Evolutionary conservation across 2,888 invertebrate genomes (phyloP).

Genomic region (Drosophila mercatorum): DNA sequence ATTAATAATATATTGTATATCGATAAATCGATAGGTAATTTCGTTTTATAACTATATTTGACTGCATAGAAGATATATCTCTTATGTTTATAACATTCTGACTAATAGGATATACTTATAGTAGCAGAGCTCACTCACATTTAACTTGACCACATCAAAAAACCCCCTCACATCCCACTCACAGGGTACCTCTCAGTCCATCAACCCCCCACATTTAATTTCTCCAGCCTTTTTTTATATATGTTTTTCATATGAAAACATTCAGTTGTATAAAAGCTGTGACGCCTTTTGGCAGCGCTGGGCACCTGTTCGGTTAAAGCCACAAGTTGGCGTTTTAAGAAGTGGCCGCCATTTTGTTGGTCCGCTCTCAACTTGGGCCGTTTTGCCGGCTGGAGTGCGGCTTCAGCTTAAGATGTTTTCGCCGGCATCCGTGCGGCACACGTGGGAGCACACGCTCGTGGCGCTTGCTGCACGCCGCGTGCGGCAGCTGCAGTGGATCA

Average conservation of each 20-base stretch:
- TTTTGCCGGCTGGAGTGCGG: background rate
- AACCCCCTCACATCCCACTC: no score
- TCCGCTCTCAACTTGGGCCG: conserved; percentile 31
- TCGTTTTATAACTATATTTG: no score
- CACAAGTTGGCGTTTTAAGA: conserved; percentile 83
- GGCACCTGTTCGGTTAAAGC: conserved; percentile 80
- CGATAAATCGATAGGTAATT: no score
- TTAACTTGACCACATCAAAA: no score
- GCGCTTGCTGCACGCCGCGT: conserved; percentile 61
- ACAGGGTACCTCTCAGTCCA: background rate
- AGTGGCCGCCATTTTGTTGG: conserved; percentile 76
- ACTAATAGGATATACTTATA: no score
- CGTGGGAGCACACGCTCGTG: conserved; percentile 6
- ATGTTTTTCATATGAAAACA: background rate
- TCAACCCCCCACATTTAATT: background rate
- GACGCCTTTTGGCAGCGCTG: conserved; percentile 53
- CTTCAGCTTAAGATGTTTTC: conserved; percentile 47
- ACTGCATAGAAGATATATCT: no score
- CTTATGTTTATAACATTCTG: no score
- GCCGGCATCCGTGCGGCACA: conserved; percentile 7
- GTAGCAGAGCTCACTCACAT: no score
- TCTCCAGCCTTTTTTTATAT: background rate
- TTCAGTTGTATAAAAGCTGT: background rate
- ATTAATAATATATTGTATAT: no score
- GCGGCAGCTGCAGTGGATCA: conserved; percentile 72